Conservation (phyloP, 2,113 vertebrate genomes). For the Machaerirhynchus nigripectus region DNA sequence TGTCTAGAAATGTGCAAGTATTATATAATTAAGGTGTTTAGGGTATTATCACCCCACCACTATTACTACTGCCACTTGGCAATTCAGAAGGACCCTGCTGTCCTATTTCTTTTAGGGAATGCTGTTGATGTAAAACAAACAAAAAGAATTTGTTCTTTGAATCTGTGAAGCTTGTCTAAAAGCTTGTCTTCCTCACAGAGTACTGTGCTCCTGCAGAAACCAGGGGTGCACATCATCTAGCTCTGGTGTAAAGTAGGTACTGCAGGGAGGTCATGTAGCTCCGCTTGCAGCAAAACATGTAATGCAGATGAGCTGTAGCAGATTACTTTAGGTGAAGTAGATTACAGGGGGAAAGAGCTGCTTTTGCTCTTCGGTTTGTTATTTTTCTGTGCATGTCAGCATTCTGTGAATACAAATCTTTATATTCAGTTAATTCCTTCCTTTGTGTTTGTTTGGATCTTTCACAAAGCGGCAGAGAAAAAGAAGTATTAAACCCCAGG, state of each 20-base stretch:
- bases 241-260: background rate
- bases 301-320: background rate
- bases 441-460: background rate
- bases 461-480: background rate
- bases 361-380: slow-evolving; percentile 8
- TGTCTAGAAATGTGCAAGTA: background rate
- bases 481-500: background rate
- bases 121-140: background rate
- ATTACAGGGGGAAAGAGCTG: background rate
- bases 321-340: slow-evolving; percentile 2
- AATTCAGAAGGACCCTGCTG: background rate
- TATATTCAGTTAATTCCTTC: slow-evolving; percentile 15
- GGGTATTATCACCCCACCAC: background rate
- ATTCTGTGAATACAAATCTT: slow-evolving; percentile 13
- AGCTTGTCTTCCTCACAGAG: background rate
- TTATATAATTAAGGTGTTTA: background rate
- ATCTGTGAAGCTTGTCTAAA: background rate
- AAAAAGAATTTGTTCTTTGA: background rate
- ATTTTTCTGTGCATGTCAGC: background rate
- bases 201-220: background rate
- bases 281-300: background rate
- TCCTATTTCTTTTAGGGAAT: background rate
- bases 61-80: background rate
- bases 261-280: background rate
- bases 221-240: background rate